Conservation (phyloP, 2,797 vertebrate species). For the Simalia tracyae region DNA sequence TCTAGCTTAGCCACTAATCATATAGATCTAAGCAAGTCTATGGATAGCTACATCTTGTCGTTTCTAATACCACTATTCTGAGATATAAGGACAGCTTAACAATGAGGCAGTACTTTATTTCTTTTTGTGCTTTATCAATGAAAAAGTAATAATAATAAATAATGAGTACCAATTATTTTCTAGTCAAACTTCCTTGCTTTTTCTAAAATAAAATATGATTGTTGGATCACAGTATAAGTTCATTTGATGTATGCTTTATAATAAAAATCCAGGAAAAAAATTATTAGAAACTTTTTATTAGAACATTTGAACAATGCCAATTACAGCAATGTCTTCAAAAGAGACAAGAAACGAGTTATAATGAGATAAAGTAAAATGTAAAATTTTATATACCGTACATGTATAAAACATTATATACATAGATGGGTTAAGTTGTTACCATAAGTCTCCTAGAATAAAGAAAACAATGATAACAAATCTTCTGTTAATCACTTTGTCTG, state of each 20-base stretch:
- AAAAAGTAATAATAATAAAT: not conserved
- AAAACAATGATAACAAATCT: conserved; percentile 35
- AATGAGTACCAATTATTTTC: not conserved
- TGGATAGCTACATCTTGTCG: not conserved
- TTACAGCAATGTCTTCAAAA: not conserved
- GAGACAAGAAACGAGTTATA: not conserved
- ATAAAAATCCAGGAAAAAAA: conserved; percentile 1
- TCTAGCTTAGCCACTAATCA: not conserved
- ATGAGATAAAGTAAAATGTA: not conserved
- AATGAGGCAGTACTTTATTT: not conserved
- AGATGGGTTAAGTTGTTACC: conserved; percentile 15
- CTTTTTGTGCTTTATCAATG: not conserved
- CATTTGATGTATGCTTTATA: not conserved
- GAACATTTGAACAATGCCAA: not conserved
- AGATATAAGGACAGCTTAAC: not conserved
- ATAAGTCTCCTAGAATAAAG: not conserved
- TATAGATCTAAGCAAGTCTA: not conserved
- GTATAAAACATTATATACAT: conserved; percentile 19
- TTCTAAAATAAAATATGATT: not conserved
- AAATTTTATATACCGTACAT: not conserved
- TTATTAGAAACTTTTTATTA: conserved; percentile 8
- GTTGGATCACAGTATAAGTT: conserved; percentile 10
- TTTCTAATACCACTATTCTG: not conserved
- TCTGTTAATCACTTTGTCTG: conserved; percentile 17
- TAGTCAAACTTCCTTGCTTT: not conserved